phyloP scores from a whole-genome alignment of 2,113 vertebrate species.

The Onychostruthus taczanowskii region DNA sequence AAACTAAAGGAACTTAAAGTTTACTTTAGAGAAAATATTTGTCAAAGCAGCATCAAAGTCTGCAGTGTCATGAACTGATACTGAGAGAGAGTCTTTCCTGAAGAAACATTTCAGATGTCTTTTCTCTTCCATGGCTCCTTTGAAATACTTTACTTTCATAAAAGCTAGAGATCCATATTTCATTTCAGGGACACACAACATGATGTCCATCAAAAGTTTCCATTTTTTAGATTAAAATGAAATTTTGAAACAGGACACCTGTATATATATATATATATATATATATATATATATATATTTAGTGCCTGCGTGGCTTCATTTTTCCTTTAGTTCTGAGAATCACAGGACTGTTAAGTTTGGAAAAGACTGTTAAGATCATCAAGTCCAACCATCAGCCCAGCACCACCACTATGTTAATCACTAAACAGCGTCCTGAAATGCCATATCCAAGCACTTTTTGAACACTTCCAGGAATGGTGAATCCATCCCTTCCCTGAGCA shows the following conservation, averaged over 20 bases:
- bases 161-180: background rate
- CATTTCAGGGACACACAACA: background rate
- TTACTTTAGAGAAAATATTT: conserved; percentile 47
- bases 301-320: background rate
- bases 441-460: background rate
- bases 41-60: conserved; percentile 45
- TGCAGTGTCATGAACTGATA: conserved; percentile 17
- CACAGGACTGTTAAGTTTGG: rapidly evolving
- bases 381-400: background rate
- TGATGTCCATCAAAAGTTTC: background rate
- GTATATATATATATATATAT: background rate
- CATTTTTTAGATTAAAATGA: background rate
- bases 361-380: background rate
- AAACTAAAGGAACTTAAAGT: background rate
- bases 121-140: background rate
- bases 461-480: no score
- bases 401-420: no score
- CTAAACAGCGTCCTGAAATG: no score
- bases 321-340: background rate
- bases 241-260: background rate
- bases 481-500: background rate
- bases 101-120: conserved; percentile 18
- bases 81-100: conserved; percentile 4
- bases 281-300: no score
- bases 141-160: conserved; percentile 21